These are phyloP conservation scores for Myioborus melanocephalus DNA, from an alignment of 2,797 vertebrate species.

Conservation along the genomic window DNA sequence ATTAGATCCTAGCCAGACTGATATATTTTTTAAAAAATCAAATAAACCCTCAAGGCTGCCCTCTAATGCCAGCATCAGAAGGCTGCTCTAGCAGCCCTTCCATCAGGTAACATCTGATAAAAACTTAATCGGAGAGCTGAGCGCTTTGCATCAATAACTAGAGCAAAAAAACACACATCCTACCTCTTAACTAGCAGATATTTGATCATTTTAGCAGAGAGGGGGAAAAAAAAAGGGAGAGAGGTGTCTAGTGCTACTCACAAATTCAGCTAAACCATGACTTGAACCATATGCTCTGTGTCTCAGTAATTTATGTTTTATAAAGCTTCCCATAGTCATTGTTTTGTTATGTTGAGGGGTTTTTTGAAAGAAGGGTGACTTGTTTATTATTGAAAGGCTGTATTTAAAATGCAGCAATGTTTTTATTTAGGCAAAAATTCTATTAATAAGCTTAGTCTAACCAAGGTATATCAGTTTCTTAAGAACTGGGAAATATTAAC, in stretches of 20 bases:
- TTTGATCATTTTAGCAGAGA: not conserved
- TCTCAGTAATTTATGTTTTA: not conserved
- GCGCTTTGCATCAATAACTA: not conserved
- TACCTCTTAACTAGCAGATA: not conserved
- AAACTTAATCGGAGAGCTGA: not conserved
- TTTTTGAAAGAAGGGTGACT: not conserved
- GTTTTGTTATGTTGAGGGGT: not conserved
- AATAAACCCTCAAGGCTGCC: not conserved
- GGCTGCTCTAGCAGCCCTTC: not conserved
- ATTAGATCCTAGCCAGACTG: not conserved
- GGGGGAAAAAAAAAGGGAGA: not conserved
- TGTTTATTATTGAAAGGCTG: not conserved
- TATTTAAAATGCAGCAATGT: not conserved
- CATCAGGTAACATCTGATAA: not conserved
- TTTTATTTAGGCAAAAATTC: not conserved
- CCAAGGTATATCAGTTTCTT: not conserved
- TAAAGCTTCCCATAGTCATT: not conserved
- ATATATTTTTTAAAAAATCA: too few species aligned
- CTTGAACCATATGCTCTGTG: not conserved
- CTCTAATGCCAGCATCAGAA: constrained; percentile 11
- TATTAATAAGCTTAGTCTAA: not conserved
- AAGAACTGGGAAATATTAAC: not conserved
- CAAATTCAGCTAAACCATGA: not conserved
- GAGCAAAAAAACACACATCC: not conserved
- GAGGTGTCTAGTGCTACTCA: not conserved